Base-by-base conservation (phyloP, 2,888 invertebrate species). In the Tenthredo livida region DNA sequence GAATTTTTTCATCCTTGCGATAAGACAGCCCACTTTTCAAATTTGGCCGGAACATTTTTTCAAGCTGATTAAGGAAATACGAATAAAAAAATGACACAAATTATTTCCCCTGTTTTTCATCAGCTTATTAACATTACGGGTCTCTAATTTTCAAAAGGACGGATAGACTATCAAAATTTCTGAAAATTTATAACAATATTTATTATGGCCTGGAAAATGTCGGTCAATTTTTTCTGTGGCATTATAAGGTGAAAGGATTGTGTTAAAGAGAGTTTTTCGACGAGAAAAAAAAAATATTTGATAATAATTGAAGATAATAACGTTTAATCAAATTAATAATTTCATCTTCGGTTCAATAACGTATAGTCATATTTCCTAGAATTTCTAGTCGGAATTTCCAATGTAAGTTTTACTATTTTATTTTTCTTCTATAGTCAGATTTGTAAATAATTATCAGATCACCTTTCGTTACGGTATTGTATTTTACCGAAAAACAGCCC, bases 281-380 rank as follows among this genome's bases (percentile, higher is more conserved):
- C 17, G 47, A 21, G 72, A 37, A 37, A 15, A 15, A 43, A 67
- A 78, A 15, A 43, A 67, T 67, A 33, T 29, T 84, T 84, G 84
- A 84, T 84, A 84, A 84, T 84, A 84, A 84, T 37, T 77, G 29
- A 47, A 61, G 77, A 78, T 84, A 84, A 84, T 84, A 84, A 84
- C 78, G 2, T 65, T 78, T 70, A 7, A 80, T 58, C 61, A 58
- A 75, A 50, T 84, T 21, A 25, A 47, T 47, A 17, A 29, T 72
- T 29, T 50, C n/a, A 15, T n/a, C 29, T 84, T 70, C 33, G 29
- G 10, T 70, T 70, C n/a, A 15, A 7, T 75, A n/a, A 33, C 37
- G 40, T 61, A 21, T 43, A 21, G 37, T 61, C 3, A 10, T 61
- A 10, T 61, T 61, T 61, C 12, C n/a, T 54, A 54, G 54, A 47